Conservation (phyloP, 1,140 invertebrate genomes). For the Alviniconcha marisindica region DNA sequence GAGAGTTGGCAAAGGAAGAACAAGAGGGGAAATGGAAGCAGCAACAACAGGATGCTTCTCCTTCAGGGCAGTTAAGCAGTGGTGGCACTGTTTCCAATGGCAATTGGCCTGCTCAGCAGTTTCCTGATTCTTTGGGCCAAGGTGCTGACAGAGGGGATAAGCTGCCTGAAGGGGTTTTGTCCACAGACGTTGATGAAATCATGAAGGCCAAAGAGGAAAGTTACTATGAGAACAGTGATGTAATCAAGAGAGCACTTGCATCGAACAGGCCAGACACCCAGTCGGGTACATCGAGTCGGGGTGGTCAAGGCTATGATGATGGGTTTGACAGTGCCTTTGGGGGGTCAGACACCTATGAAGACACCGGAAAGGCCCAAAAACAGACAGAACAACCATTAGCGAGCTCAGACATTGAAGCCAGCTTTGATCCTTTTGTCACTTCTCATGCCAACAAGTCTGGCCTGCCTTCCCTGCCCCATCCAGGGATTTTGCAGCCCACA, state of each 20-base stretch:
- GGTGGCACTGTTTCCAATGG: background rate
- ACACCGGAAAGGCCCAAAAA: background rate
- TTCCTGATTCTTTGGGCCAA: too few relatives aligned
- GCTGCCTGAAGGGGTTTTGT: too few relatives aligned
- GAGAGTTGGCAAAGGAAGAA: constrained; percentile 15
- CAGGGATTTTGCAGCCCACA: constrained; percentile 4
- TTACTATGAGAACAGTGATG: constrained; percentile 13
- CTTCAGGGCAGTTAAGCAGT: background rate
- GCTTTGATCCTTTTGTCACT: constrained; percentile 23
- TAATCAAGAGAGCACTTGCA: background rate
- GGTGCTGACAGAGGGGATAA: too few relatives aligned
- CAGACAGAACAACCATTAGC: background rate
- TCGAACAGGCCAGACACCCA: background rate
- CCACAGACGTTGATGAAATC: too few relatives aligned
- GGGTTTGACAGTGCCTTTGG: constrained; percentile 9
- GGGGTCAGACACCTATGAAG: background rate
- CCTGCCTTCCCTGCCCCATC: background rate
- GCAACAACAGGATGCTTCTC: background rate
- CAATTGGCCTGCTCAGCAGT: too few relatives aligned
- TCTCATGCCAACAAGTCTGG: background rate
- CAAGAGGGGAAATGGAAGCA: background rate
- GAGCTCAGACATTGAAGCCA: background rate
- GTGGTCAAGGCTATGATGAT: background rate
- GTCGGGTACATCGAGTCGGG: background rate
- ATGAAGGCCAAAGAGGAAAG: background rate